Evolutionary conservation across 2,113 vertebrate species (phyloP), one percentile per base, ranked within the genome.

Genomic region (Cyanoderma ruficeps): DNA sequence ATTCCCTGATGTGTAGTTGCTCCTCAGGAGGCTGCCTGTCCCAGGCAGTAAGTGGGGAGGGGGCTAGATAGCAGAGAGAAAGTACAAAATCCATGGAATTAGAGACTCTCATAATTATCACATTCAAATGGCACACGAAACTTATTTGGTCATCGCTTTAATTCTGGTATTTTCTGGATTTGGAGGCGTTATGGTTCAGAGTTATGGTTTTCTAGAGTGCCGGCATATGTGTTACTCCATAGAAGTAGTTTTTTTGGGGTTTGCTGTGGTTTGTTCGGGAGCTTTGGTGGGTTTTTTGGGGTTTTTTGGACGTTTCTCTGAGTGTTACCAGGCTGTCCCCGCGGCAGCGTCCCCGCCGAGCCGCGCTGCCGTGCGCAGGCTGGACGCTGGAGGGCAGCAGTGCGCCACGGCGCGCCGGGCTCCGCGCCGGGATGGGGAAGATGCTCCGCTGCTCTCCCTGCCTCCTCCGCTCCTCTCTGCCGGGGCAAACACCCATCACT

Each of bases 311-410:
- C 2, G 24, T 35, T 7, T 13, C 5, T 12, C 8, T 3, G 49
- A 1, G 41, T 0, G 49, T 13, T 15, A 0, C 1, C 30, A 3
- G 24, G 33, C 1, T n/a, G 28, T n/a, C 7, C 20, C 27, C 17
- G 27, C 3, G 13, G 41, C 20, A 15, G 56, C 41, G 75, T 30
- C 15, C 13, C 13, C 9, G 46, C 31, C 18, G 30, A 20, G 74
- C 84, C 7, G 55, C 57, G 47, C 61, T 56, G 61, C 31, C 8
- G 41, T 39, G 55, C 56, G n/a, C 50, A 1, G 46, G 31, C 11
- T 16, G 69, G n/a, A 4, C 77, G 37, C 78, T 47, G 49, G 92
- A n/a, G 92, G 90, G 82, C 27, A 83, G 81, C 83, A 33, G 52
- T 2, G 72, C 31, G 8, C 39, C 39, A 39, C 39, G 39, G 10